A percentile compares a stretch with the other conserved stretches of the same genome.
phyloP scores from a whole-genome alignment of 2,113 vertebrate genomes.

The Syrmaticus mikado region DNA sequence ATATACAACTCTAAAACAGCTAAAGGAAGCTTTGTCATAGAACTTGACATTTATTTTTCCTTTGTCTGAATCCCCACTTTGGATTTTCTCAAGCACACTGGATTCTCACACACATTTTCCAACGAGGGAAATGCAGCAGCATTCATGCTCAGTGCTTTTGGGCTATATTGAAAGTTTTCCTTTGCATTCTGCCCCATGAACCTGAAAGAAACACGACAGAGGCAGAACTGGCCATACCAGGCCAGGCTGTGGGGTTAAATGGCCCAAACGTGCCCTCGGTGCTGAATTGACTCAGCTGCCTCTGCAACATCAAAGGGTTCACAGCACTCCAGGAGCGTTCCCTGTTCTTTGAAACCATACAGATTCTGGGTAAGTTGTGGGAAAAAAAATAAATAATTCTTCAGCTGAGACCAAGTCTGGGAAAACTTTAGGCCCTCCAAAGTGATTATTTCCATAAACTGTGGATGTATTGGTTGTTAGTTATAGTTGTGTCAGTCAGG shows the following conservation, averaged over 20 bases:
- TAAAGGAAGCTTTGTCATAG: neutral
- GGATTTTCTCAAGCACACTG: neutral
- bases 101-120: neutral
- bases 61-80: neutral
- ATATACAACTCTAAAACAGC: rapidly evolving
- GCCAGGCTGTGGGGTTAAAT: neutral
- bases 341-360: conserved; percentile 34
- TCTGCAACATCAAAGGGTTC: conserved; percentile 51
- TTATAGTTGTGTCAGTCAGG: neutral
- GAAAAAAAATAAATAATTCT: conserved; percentile 56
- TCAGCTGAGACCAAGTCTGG: conserved; percentile 31
- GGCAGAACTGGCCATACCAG: neutral
- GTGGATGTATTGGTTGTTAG: neutral
- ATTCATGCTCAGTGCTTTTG: neutral
- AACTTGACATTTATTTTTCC: neutral
- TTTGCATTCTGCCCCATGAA: neutral
- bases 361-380: neutral
- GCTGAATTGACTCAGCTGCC: conserved; percentile 62
- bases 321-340: neutral
- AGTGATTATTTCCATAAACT: conserved; percentile 24
- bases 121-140: neutral
- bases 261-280: neutral
- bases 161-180: neutral
- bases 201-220: neutral
- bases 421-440: conserved; percentile 33